A percentile compares a stretch with the other conserved stretches of the same genome.
Conservation (phyloP, 2,888 invertebrate species). For the Tipula lateralis region DNA sequence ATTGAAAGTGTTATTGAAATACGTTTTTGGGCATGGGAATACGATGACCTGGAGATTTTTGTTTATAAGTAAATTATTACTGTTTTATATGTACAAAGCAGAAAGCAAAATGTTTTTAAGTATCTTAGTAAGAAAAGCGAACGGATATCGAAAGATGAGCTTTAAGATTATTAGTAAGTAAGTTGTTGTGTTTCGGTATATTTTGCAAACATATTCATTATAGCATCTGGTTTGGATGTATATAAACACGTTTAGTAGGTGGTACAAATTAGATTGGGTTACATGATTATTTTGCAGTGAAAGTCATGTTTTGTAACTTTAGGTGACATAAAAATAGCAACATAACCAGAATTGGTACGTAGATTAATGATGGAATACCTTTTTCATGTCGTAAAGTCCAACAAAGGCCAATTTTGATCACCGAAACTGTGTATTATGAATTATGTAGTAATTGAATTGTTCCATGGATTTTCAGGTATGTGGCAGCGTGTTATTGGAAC, state of each 20-base stretch:
- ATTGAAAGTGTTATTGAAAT: slow-evolving; percentile 6
- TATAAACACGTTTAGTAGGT: background rate
- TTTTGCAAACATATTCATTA: background rate
- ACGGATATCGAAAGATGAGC: background rate
- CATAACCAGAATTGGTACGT: too few relatives aligned
- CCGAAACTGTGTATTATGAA: too few relatives aligned
- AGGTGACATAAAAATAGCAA: background rate
- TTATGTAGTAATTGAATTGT: too few relatives aligned
- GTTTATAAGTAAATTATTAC: background rate
- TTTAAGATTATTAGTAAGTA: background rate
- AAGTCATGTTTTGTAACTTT: background rate
- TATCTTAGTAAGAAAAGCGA: background rate
- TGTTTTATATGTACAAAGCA: background rate
- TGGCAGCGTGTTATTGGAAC: too few relatives aligned
- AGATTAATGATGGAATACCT: too few relatives aligned
- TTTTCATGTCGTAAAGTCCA: too few relatives aligned
- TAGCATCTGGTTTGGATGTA: background rate
- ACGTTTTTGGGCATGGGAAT: background rate
- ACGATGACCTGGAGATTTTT: slow-evolving; percentile 13
- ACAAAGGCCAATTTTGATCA: too few relatives aligned
- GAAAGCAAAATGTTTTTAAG: background rate
- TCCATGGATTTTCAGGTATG: too few relatives aligned
- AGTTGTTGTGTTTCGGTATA: background rate
- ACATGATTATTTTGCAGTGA: background rate
- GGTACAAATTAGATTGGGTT: background rate